phyloP scores from a whole-genome alignment of 2,888 invertebrate genomes.

The Drosophila nr. perissopoda region DNA sequence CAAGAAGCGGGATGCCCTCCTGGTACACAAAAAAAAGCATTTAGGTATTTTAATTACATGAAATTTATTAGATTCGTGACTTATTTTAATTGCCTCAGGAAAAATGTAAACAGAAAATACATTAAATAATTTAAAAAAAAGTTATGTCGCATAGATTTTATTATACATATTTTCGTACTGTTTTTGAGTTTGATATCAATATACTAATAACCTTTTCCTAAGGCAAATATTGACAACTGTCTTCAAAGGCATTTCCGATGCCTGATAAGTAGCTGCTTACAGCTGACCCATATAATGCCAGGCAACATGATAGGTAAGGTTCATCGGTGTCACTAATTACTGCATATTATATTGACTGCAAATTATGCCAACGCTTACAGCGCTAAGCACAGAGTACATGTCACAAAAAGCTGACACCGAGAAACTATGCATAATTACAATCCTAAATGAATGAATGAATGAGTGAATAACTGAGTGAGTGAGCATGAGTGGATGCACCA shows the following conservation, averaged over 20 bases:
- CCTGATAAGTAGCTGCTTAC: slow-evolving; percentile 25
- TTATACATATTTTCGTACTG: background rate
- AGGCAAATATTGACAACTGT: background rate
- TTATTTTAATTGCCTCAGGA: slow-evolving; percentile 11
- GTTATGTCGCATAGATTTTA: background rate
- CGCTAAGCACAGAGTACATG: slow-evolving; percentile 21
- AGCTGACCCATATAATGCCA: slow-evolving; percentile 44
- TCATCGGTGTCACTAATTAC: slow-evolving; percentile 68
- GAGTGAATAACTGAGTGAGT: slow-evolving; percentile 14
- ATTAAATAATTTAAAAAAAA: slow-evolving; percentile 1
- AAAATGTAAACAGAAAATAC: background rate
- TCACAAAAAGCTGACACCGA: slow-evolving; percentile 32
- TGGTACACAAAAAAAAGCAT: slow-evolving; percentile 19
- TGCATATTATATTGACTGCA: slow-evolving; percentile 73
- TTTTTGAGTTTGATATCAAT: background rate
- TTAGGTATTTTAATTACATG: slow-evolving; percentile 11
- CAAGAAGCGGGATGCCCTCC: background rate
- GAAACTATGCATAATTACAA: slow-evolving; percentile 45
- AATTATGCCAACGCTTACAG: slow-evolving; percentile 41
- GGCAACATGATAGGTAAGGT: slow-evolving; percentile 23
- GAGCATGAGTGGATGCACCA: slow-evolving; percentile 31
- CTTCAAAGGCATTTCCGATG: slow-evolving; percentile 27
- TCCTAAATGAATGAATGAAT: slow-evolving; percentile 23
- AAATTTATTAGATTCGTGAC: slow-evolving; percentile 38
- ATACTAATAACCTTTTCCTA: background rate